Evolutionary conservation across 1,140 invertebrate species (phyloP).

Genomic region (Neotoxoptera formosana): DNA sequence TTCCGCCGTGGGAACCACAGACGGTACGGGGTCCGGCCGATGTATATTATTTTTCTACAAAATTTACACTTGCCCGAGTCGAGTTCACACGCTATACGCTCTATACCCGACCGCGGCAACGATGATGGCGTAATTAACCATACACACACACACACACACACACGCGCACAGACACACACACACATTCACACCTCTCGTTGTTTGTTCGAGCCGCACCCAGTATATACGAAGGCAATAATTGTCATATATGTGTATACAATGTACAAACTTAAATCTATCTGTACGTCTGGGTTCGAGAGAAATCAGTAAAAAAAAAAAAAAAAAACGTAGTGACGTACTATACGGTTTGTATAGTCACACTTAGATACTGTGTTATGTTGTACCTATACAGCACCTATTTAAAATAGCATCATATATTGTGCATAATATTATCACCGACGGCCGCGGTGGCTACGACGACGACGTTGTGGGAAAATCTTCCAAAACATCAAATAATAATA

Average conservation of each 20-base stretch:
- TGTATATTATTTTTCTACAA: constrained; percentile 46
- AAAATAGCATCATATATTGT: background rate
- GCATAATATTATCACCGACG: background rate
- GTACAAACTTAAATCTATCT: constrained; percentile 43
- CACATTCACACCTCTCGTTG: constrained; percentile 42
- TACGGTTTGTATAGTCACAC: background rate
- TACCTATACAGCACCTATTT: background rate
- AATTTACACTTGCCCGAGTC: constrained; percentile 40
- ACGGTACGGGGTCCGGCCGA: constrained; percentile 26
- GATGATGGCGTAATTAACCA: constrained; percentile 52
- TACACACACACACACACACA: background rate
- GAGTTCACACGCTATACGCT: constrained; percentile 38
- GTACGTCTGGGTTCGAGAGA: constrained; percentile 15
- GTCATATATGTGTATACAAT: constrained; percentile 29
- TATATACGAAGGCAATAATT: constrained; percentile 43
- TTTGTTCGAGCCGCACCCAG: constrained; percentile 44
- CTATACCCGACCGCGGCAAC: background rate
- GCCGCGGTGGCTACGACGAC: background rate
- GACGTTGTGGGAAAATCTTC: background rate
- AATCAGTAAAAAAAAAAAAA: constrained; percentile 34
- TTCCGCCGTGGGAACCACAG: constrained; percentile 34
- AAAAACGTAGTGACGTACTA: background rate
- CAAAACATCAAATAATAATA: background rate
- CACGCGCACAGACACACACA: background rate
- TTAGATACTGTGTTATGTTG: background rate